These are phyloP conservation scores for Ptychodera flava DNA, from an alignment of 35 echinoderm and acorn worm species.

Conservation along the genomic window DNA sequence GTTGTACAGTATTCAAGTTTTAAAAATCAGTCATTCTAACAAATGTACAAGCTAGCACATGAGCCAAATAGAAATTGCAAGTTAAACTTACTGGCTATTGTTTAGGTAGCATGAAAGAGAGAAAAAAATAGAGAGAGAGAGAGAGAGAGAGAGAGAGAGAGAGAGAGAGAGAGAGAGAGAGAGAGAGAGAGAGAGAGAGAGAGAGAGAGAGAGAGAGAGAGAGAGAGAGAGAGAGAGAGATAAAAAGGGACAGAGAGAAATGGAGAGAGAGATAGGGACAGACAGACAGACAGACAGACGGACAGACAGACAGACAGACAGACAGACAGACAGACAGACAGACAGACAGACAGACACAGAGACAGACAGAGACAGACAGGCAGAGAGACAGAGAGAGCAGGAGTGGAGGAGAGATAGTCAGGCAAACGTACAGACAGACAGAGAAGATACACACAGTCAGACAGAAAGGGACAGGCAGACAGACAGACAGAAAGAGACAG, in stretches of 20 bases:
- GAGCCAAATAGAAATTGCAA: no score
- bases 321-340: constrained; percentile 4
- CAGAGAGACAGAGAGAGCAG: not conserved
- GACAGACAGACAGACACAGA: constrained; percentile 4
- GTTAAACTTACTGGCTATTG: no score
- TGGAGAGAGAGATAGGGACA: not conserved
- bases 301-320: constrained; percentile 7
- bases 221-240: not conserved
- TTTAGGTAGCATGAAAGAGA: no score
- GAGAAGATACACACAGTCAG: no score
- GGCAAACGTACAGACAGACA: no score
- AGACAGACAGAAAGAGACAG: no score
- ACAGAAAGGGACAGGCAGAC: no score
- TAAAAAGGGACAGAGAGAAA: not conserved
- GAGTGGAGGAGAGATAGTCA: no score
- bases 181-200: not conserved
- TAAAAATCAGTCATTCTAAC: no score
- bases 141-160: not conserved
- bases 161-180: not conserved
- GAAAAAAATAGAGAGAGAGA: not conserved
- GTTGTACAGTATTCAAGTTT: no score
- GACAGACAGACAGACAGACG: constrained; percentile 7
- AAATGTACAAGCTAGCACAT: no score
- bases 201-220: not conserved
- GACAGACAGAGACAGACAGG: not conserved